Evolutionary conservation across 2,888 invertebrate genomes (phyloP), one percentile per base, ranked within the genome.

Genomic region (Amphipyra berbera): DNA sequence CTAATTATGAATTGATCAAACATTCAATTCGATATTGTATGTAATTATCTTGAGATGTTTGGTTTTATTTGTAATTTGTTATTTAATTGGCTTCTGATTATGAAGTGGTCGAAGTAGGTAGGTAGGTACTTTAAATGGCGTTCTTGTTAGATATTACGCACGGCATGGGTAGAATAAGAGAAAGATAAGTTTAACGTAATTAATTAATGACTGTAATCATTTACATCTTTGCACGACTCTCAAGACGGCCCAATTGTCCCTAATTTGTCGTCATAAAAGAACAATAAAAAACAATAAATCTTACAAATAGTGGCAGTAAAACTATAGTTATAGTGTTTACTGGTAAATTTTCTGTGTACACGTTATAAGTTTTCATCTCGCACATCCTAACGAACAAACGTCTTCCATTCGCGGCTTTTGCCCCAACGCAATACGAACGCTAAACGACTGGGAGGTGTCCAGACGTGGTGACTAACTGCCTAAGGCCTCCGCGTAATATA

Each of bases 1-100:
- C 90, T 92, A 92, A 93, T 94, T 93, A 92, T 88, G 87, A 88
- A 88, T 87, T 91, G 88, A 90, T 89, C 91, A 89, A 90, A 91
- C 89, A 91, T 91, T 92, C 91, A 91, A 91, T 90, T 91, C 89
- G 82, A 89, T 92, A 90, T 90, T 88, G 88, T 90, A 84, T 90
- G 88, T 92, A 91, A 92, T 92, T 92, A 90, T 89, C 87, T 88
- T 81, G 70, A 80, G 81, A 79, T 84, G 88, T 91, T 89, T 89
- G 78, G 78, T 89, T 91, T 89, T 88, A 86, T 93, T 91, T 91
- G 88, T 91, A 89, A 90, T 91, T 88, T 90, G 88, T 89, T 90
- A 85, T 90, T 89, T 91, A 92, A 93, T 92, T 88, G 89, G 83
- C 92, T 92, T 90, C 89, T 88, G 88, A 92, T 90, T 88, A 87